A percentile compares a stretch with the other conserved stretches of the same genome.
Evolutionary conservation across 1,140 invertebrate species (phyloP).

Genomic region (Aporrectodea caliginosa): DNA sequence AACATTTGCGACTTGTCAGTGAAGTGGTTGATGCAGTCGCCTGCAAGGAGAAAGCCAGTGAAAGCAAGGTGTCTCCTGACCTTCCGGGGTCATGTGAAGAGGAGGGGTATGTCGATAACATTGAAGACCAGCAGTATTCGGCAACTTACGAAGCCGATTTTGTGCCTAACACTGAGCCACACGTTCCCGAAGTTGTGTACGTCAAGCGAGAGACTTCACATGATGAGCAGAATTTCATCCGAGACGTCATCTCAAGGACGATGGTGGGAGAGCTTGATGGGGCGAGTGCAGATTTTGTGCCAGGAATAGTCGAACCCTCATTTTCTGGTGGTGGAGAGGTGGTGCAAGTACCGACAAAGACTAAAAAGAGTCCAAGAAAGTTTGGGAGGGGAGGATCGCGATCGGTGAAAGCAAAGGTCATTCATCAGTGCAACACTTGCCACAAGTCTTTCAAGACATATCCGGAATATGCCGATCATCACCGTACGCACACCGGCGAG

Average conservation of each 20-base stretch:
- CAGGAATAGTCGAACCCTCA: neutral
- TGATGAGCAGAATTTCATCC: neutral
- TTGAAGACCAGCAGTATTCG: neutral
- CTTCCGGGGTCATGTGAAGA: neutral
- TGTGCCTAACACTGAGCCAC: neutral
- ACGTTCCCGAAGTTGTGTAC: neutral
- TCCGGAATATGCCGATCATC: neutral
- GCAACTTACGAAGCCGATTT: neutral
- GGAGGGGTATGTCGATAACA: neutral
- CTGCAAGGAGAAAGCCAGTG: neutral
- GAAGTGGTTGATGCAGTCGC: neutral
- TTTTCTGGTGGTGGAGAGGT: neutral
- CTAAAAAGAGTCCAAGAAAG: neutral
- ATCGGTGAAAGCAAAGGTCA: neutral
- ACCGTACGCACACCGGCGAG: neutral
- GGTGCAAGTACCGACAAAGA: neutral
- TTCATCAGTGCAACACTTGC: neutral
- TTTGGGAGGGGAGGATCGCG: neutral
- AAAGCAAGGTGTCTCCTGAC: neutral
- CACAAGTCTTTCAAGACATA: neutral
- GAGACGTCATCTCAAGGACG: neutral
- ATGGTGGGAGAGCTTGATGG: neutral
- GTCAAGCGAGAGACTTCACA: neutral
- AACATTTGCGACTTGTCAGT: neutral
- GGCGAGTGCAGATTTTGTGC: neutral